These are phyloP conservation scores for Leucophora obtusa DNA, from an alignment of 2,888 invertebrate species.

Conservation along the genomic window DNA sequence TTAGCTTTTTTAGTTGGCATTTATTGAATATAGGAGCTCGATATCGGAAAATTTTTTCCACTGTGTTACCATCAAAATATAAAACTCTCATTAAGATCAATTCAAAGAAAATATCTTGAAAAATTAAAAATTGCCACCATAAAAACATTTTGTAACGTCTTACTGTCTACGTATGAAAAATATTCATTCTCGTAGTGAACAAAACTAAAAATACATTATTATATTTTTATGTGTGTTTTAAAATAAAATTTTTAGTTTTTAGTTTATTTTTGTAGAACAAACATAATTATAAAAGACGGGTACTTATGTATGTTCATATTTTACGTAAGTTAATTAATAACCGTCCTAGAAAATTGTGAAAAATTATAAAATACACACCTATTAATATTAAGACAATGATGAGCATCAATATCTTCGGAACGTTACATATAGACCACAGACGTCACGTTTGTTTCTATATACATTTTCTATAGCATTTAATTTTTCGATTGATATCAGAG, in stretches of 20 bases:
- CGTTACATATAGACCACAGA: background rate
- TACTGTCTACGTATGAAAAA: background rate
- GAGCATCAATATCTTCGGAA: background rate
- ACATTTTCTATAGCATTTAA: background rate
- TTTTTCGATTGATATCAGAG: constrained; percentile 1
- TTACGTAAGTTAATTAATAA: constrained; percentile 10
- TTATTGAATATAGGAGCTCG: too few relatives aligned
- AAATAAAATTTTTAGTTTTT: background rate
- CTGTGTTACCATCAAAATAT: too few relatives aligned
- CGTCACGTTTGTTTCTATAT: constrained; percentile 7
- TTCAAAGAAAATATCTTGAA: too few relatives aligned
- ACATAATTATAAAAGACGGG: background rate
- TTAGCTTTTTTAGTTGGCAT: too few relatives aligned
- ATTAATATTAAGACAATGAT: background rate
- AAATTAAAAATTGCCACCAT: background rate
- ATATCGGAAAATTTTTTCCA: too few relatives aligned
- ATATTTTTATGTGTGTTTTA: background rate
- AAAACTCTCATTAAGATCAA: too few relatives aligned
- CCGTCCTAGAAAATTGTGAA: constrained; percentile 18
- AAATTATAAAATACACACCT: constrained; percentile 6
- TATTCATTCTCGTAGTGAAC: constrained; percentile 2
- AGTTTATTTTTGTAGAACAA: background rate
- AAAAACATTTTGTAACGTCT: background rate
- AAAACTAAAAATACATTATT: background rate
- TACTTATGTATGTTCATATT: background rate